Conservation (phyloP, 2,888 invertebrate genomes). For the Epirrhoe tristata region DNA sequence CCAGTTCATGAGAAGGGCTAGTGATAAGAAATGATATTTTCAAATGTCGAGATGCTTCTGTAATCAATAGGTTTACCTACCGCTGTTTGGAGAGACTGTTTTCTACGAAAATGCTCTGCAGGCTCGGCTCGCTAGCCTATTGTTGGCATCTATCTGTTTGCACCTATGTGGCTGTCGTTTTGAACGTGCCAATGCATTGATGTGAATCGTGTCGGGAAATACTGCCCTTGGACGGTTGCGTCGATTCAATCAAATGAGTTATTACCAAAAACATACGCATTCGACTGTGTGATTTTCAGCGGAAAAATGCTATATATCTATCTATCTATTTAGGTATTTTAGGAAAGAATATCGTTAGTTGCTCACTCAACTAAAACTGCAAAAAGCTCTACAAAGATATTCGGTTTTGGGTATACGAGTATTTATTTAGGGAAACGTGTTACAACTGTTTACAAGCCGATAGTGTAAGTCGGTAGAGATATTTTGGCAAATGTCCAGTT, state of each 20-base stretch:
- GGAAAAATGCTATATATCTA: not conserved
- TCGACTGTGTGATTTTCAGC: not conserved
- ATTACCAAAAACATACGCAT: not conserved
- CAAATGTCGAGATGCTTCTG: not conserved
- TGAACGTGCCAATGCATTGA: conserved; percentile 3
- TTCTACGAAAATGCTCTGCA: not conserved
- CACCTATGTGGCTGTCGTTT: conserved; percentile 16
- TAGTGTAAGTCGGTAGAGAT: no score
- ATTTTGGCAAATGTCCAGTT: no score
- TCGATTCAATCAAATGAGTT: not conserved
- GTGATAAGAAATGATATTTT: no score
- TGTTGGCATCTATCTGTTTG: conserved; percentile 25
- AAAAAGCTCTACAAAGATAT: no score
- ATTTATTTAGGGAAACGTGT: no score
- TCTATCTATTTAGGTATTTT: no score
- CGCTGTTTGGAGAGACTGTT: not conserved
- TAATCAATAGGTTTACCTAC: not conserved
- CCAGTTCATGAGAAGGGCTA: no score
- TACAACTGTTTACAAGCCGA: no score
- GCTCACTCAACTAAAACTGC: no score
- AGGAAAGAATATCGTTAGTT: no score
- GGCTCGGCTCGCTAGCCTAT: not conserved
- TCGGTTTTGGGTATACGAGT: no score
- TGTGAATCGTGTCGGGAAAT: conserved; percentile 1
- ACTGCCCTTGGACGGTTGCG: not conserved